Conservation (phyloP, 1,140 invertebrate species). For the Solenopsis fugax region DNA sequence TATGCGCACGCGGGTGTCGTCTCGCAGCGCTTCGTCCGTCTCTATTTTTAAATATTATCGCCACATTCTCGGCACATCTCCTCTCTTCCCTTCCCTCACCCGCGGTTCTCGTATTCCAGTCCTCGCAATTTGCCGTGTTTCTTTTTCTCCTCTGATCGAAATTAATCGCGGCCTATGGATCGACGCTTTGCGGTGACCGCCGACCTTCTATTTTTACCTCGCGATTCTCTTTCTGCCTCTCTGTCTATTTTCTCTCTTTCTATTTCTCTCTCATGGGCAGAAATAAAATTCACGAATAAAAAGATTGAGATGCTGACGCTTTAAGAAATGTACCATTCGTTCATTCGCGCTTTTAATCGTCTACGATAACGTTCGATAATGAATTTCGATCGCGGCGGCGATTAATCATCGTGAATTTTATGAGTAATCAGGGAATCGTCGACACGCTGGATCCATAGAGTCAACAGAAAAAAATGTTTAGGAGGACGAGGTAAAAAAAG, state of each 20-base stretch:
- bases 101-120: constrained; percentile 19
- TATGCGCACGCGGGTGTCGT: constrained; percentile 3
- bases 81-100: neutral
- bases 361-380: neutral
- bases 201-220: constrained; percentile 39
- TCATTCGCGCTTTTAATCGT: neutral
- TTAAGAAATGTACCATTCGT: too few relatives aligned
- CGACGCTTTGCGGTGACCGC: neutral
- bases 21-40: constrained; percentile 33
- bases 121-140: constrained; percentile 1
- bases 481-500: neutral
- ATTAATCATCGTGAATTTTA: neutral
- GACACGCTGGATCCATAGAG: neutral
- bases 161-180: constrained; percentile 48
- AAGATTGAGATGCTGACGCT: neutral
- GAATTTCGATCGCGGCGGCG: neutral
- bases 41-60: constrained; percentile 77
- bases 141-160: constrained; percentile 33
- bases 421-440: neutral
- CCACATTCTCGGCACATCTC: constrained; percentile 38
- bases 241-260: neutral
- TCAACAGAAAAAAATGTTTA: neutral
- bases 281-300: constrained; percentile 28
- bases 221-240: neutral
- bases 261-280: neutral